Evolutionary conservation across 2,888 invertebrate genomes (phyloP).

Genomic region (Orchesella flavescens): DNA sequence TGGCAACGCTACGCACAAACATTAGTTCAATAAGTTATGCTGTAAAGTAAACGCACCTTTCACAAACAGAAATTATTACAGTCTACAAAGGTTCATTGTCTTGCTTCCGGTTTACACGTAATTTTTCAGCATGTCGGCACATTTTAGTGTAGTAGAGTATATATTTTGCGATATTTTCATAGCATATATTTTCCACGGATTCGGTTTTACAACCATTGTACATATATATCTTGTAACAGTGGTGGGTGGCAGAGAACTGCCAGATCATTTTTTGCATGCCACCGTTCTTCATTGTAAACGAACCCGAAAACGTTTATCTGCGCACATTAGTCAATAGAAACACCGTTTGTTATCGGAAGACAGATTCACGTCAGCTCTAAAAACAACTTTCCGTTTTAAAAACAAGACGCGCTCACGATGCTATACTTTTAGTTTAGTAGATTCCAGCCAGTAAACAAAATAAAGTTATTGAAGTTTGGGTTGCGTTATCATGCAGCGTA

Average conservation of each 20-base stretch:
- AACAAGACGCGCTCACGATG: too few relatives aligned
- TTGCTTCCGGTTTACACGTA: constrained; percentile 34
- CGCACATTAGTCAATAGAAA: constrained; percentile 25
- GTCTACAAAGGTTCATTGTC: constrained; percentile 39
- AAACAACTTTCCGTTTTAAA: constrained; percentile 4
- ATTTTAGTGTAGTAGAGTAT: too few relatives aligned
- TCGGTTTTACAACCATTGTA: too few relatives aligned
- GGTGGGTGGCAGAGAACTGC: constrained; percentile 33
- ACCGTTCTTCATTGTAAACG: constrained; percentile 36
- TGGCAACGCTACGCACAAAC: constrained; percentile 35
- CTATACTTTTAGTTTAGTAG: too few relatives aligned
- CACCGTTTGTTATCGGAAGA: neutral
- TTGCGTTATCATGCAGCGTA: too few relatives aligned
- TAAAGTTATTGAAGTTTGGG: too few relatives aligned
- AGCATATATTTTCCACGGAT: too few relatives aligned
- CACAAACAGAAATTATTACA: constrained; percentile 37
- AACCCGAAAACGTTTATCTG: constrained; percentile 48
- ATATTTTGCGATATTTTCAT: too few relatives aligned
- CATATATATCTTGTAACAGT: neutral
- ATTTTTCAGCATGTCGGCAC: constrained; percentile 12
- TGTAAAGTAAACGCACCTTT: constrained; percentile 30
- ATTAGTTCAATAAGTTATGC: neutral
- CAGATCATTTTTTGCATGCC: constrained; percentile 20
- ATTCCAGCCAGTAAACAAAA: too few relatives aligned
- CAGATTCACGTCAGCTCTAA: neutral